A percentile compares a stretch with the other conserved stretches of the same genome.
phyloP scores from a whole-genome alignment of 2,888 invertebrate genomes.

The Acronicta alni region DNA sequence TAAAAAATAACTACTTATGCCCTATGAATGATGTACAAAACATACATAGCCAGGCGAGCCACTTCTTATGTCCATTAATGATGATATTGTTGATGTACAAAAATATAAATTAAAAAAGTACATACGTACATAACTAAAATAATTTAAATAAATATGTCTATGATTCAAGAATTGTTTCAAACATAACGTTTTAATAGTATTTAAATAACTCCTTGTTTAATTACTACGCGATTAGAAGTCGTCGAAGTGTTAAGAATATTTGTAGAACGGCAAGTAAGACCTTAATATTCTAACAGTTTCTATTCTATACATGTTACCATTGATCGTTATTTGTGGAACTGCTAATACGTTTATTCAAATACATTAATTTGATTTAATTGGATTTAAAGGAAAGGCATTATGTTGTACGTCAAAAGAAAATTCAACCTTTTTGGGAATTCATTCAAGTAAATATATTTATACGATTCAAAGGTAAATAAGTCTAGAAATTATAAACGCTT shows the following conservation, averaged over 20 bases:
- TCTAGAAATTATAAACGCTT: neutral
- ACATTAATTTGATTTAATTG: conserved; percentile 23
- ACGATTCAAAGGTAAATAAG: neutral
- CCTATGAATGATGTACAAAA: no score
- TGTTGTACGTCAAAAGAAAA: conserved; percentile 9
- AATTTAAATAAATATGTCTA: no score
- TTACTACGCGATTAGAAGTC: conserved; percentile 9
- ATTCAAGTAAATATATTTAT: conserved; percentile 2
- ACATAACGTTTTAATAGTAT: neutral
- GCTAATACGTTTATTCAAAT: conserved; percentile 14
- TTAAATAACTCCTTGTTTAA: conserved; percentile 2
- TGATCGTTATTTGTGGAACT: conserved; percentile 6
- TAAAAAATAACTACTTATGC: no score
- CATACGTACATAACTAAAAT: no score
- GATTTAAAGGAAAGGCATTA: conserved; percentile 9
- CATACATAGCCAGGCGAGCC: no score
- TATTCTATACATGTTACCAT: conserved; percentile 1
- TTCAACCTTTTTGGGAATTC: neutral
- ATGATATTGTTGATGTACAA: no score
- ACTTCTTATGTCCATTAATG: no score
- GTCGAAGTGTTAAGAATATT: conserved; percentile 4
- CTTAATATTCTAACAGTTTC: conserved; percentile 8
- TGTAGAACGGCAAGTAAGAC: neutral
- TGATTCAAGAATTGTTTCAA: no score
- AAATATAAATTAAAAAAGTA: no score